A percentile compares a stretch with the other conserved stretches of the same genome.
Evolutionary conservation across 2,888 invertebrate genomes (phyloP).

Genomic region (Drosophila gaucha): DNA sequence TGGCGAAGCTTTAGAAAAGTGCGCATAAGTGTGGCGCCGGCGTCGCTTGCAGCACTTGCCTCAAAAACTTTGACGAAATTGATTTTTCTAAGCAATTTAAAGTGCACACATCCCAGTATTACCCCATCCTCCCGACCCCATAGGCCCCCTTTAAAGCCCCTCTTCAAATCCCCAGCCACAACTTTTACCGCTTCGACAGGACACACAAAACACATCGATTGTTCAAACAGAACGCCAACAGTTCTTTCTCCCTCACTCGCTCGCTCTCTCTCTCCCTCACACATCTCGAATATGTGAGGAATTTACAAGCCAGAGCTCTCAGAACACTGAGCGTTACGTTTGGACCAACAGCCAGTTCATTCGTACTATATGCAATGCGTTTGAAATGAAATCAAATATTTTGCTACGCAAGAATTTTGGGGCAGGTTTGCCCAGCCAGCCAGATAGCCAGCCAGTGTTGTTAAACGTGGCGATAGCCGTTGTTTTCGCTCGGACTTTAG

Average conservation of each 20-base stretch:
- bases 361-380: slow-evolving; percentile 39
- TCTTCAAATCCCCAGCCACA: not conserved
- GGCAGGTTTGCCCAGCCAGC: slow-evolving; percentile 13
- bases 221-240: slow-evolving; percentile 4
- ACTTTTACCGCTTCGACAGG: slow-evolving; percentile 18
- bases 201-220: slow-evolving; percentile 6
- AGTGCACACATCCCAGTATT: slow-evolving; percentile 50
- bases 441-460: slow-evolving; percentile 11
- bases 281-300: slow-evolving; percentile 27
- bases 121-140: not conserved
- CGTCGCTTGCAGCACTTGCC: slow-evolving; percentile 40
- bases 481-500: slow-evolving; percentile 1
- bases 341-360: slow-evolving; percentile 3
- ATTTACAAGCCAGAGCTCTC: slow-evolving; percentile 26
- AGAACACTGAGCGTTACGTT: slow-evolving; percentile 3
- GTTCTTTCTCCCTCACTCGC: not conserved
- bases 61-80: slow-evolving; percentile 75
- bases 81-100: slow-evolving; percentile 81
- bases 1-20: slow-evolving; percentile 41
- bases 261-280: not conserved
- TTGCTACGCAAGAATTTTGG: slow-evolving; percentile 66
- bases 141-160: too few relatives aligned
- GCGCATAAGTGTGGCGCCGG: slow-evolving; percentile 60
- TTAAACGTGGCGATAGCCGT: slow-evolving; percentile 22
- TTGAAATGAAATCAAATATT: slow-evolving; percentile 76